Percentiles rank a stretch among this genome's conserved stretches.
These are phyloP conservation scores for Lissocephala sabroskyi DNA, from an alignment of 2,888 invertebrate species.

Conservation along the genomic window DNA sequence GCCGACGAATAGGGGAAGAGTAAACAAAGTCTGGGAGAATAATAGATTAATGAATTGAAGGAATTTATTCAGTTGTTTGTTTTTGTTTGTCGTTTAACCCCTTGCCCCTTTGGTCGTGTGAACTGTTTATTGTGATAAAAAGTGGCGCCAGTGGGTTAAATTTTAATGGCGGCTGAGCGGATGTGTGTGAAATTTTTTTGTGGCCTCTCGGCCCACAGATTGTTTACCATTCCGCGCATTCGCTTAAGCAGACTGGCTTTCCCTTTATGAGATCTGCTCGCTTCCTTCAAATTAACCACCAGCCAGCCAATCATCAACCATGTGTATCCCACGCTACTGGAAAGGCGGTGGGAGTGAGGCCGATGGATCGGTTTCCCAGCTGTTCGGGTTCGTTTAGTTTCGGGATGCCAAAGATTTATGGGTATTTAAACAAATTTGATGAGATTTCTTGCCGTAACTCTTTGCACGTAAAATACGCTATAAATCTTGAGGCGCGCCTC, in stretches of 20 bases:
- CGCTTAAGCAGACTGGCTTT: conserved; percentile 40
- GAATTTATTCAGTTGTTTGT: no score
- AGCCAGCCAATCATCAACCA: not conserved
- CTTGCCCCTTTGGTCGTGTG: not conserved
- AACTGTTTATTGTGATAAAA: conserved; percentile 62
- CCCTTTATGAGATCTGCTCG: no score
- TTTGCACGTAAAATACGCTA: conserved; percentile 52
- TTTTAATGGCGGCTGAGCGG: conserved; percentile 33
- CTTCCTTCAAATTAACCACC: conserved; percentile 8
- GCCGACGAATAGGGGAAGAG: no score
- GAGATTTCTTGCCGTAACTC: conserved; percentile 47
- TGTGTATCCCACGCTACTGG: not conserved
- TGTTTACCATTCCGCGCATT: conserved; percentile 32
- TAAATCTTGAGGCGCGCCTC: conserved; percentile 46
- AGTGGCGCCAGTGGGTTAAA: conserved; percentile 61
- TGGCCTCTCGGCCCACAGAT: no score
- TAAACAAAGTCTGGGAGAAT: no score
- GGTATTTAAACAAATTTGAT: conserved; percentile 63
- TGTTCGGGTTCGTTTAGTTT: conserved; percentile 16
- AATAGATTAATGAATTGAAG: no score
- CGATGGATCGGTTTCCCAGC: conserved; percentile 32
- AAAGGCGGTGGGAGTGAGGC: no score
- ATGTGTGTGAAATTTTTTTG: no score
- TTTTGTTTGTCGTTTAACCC: no score
- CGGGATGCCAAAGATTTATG: conserved; percentile 47